Percentiles rank a stretch among this genome's conserved stretches.
phyloP scores from a whole-genome alignment of 2,797 vertebrate species.

The Ctenosaura bakeri region DNA sequence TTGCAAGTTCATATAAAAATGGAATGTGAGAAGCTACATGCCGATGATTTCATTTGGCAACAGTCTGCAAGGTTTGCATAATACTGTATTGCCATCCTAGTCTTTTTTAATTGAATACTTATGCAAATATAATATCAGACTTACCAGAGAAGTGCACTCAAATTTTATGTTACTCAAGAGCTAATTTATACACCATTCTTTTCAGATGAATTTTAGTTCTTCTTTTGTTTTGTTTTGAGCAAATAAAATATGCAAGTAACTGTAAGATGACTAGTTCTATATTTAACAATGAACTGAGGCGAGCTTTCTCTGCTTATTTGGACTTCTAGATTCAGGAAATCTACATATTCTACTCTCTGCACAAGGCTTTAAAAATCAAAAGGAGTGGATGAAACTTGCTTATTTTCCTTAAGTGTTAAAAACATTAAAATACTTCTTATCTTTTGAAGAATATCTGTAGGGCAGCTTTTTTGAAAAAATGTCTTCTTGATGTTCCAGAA shows the following conservation, averaged over 20 bases:
- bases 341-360: slow-evolving; percentile 47
- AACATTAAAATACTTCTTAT: slow-evolving; percentile 32
- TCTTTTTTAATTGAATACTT: slow-evolving; percentile 75
- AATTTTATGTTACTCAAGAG: slow-evolving; percentile 70
- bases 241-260: slow-evolving; percentile 64
- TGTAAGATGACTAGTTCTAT: slow-evolving; percentile 61
- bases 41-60: slow-evolving; percentile 68
- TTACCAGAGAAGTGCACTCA: slow-evolving; percentile 60
- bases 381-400: neutral
- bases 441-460: slow-evolving; percentile 48
- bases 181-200: slow-evolving; percentile 65
- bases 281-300: slow-evolving; percentile 62
- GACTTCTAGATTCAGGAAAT: slow-evolving; percentile 57
- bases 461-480: slow-evolving; percentile 36
- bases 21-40: slow-evolving; percentile 58
- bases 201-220: slow-evolving; percentile 48
- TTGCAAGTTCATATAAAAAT: neutral
- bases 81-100: slow-evolving; percentile 77
- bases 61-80: slow-evolving; percentile 67
- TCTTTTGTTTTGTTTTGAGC: slow-evolving; percentile 54
- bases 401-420: slow-evolving; percentile 9
- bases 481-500: slow-evolving; percentile 7
- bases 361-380: slow-evolving; percentile 43
- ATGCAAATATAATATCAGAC: slow-evolving; percentile 77
- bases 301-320: slow-evolving; percentile 56